These are phyloP conservation scores for Poeciliopsis retropinna DNA, from an alignment of 2,113 vertebrate genomes.

Conservation along the genomic window DNA sequence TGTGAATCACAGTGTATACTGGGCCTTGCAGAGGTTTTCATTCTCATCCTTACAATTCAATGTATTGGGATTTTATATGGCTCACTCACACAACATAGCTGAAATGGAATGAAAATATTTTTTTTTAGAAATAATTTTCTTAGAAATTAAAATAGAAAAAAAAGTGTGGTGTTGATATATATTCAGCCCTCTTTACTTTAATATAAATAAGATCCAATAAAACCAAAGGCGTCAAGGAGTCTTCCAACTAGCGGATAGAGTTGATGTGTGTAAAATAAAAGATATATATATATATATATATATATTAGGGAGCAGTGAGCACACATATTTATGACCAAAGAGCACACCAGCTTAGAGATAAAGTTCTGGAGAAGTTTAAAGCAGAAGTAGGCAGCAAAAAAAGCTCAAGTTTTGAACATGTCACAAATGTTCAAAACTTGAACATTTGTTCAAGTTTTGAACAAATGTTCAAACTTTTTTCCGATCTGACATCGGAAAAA, in stretches of 20 bases:
- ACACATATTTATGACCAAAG: not conserved
- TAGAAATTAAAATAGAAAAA: not conserved
- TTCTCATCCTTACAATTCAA: not conserved
- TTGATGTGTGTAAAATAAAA: not conserved
- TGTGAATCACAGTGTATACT: not conserved
- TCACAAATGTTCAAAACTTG: no score
- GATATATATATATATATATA: no score
- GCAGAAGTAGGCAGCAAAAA: no score
- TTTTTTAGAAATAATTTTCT: not conserved
- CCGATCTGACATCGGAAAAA: no score
- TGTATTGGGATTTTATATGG: not conserved
- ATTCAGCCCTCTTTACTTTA: not conserved
- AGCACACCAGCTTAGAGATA: not conserved
- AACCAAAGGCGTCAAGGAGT: not conserved
- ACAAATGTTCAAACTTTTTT: no score
- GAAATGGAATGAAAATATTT: not conserved
- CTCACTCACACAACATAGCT: not conserved
- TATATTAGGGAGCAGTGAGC: not conserved
- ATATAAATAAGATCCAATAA: not conserved
- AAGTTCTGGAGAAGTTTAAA: not conserved
- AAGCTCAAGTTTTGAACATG: no score
- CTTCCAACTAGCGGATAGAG: not conserved
- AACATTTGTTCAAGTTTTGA: no score
- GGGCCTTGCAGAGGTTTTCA: not conserved
- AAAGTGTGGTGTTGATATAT: not conserved